These are phyloP conservation scores for Sarcophaga rosellei DNA, from an alignment of 2,888 invertebrate genomes.

Conservation along the genomic window DNA sequence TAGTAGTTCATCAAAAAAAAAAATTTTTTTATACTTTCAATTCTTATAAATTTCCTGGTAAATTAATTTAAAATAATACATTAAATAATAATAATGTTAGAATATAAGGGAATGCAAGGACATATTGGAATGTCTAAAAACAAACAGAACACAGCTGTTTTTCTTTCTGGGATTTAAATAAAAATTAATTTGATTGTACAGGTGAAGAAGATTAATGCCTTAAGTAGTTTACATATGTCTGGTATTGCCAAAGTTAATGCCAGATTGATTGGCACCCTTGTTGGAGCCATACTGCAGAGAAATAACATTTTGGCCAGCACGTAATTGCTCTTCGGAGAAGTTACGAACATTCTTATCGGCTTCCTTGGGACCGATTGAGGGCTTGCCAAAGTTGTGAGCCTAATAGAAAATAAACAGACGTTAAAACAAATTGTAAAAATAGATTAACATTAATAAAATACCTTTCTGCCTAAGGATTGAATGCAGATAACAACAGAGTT, in stretches of 20 bases:
- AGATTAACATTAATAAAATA: slow-evolving; percentile 76
- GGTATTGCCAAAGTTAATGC: slow-evolving; percentile 98
- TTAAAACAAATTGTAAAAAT: background rate
- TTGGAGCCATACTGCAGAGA: slow-evolving; percentile 98
- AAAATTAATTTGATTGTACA: slow-evolving; percentile 44
- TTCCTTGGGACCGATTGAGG: slow-evolving; percentile 97
- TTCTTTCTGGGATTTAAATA: slow-evolving; percentile 68
- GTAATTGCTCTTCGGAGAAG: slow-evolving; percentile 96
- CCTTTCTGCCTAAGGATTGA: slow-evolving; percentile 97
- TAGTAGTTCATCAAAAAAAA: slow-evolving; percentile 45
- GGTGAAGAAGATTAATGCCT: slow-evolving; percentile 24
- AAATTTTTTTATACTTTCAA: slow-evolving; percentile 17
- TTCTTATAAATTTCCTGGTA: slow-evolving; percentile 37
- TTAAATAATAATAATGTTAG: slow-evolving; percentile 48
- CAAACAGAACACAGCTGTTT: slow-evolving; percentile 69
- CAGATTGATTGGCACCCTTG: slow-evolving; percentile 98
- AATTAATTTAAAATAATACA: slow-evolving; percentile 36
- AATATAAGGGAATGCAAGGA: slow-evolving; percentile 60
- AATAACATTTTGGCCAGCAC: slow-evolving; percentile 96
- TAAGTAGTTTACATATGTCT: slow-evolving; percentile 93
- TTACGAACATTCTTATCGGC: slow-evolving; percentile 96
- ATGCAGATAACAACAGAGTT: slow-evolving; percentile 97
- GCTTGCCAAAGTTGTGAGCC: slow-evolving; percentile 92
- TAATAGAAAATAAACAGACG: slow-evolving; percentile 76
- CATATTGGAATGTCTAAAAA: slow-evolving; percentile 63